Base-by-base conservation (phyloP, 2,113 vertebrate genomes). In the Thalassarche chlororhynchos region DNA sequence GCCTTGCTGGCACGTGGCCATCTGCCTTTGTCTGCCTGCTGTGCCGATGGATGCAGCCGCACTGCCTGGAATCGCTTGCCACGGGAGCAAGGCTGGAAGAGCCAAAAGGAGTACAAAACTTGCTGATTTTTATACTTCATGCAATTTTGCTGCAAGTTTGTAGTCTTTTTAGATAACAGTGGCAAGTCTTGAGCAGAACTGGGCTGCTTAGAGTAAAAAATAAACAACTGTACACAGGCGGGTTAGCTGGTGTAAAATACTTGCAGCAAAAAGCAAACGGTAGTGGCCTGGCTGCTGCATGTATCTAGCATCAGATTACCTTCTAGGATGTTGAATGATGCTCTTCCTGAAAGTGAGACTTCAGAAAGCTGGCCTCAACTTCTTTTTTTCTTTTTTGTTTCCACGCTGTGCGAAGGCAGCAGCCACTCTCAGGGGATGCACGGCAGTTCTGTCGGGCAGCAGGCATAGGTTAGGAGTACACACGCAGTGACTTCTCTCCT, bases 1-100 rank as follows among this genome's bases (percentile, higher is more conserved):
- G 47, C 47, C 87, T 82, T 44, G 60, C 77, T 91, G 89, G 91
- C 80, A 71, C 0, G 0, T 71, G 64, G 76, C 72, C 0, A 0
- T 17, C 44, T 69, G 81, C 46, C 62, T 94, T 93, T 95, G 81
- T 94, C 42, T 94, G 79, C 21, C 24, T 65, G n/a, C 84, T 69
- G 69, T 75, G 80, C 47, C 0, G 0, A 28, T 34, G 80, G 89
- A 76, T 77, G 77, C 57, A 36, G 34, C 65, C 26, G 2, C 0
- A 1, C 92, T 87, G 76, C 34, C 34, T 29, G 40, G 49, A 61
- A 49, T 69, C 3, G 2, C 36, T 84, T 75, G 34, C 28, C 5
- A 2, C 0, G 1, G 68, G 42, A 94, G 26, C 44, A 47, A 62
- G n/a, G n/a, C 60, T 76, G 26, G 14, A 71, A 47, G 61, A 82